Conservation (phyloP, 2,888 invertebrate species). For the Coenonympha glycerion region DNA sequence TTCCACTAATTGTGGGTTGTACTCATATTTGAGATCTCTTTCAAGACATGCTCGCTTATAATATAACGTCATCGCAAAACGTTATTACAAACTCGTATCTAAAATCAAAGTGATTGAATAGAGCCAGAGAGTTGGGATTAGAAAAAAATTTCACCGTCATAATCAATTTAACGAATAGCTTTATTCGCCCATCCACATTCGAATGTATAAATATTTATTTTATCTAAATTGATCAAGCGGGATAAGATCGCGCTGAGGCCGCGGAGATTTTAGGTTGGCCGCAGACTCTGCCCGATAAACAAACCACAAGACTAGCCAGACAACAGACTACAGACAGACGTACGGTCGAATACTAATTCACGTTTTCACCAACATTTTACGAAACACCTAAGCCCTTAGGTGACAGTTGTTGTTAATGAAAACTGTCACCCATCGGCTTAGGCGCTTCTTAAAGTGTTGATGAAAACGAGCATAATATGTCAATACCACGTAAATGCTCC, state of each 20-base stretch:
- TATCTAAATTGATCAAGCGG: conserved; percentile 74
- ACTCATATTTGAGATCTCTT: neutral
- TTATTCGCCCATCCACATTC: conserved; percentile 69
- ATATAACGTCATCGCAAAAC: conserved; percentile 22
- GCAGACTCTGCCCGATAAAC: conserved; percentile 11
- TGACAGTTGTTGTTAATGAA: too few relatives aligned
- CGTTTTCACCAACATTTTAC: too few relatives aligned
- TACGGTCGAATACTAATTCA: too few relatives aligned
- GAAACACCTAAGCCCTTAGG: too few relatives aligned
- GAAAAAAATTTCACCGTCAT: conserved; percentile 57
- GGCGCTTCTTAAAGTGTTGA: too few relatives aligned
- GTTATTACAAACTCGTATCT: conserved; percentile 43
- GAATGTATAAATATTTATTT: conserved; percentile 76
- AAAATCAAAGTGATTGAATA: conserved; percentile 55
- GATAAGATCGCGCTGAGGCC: conserved; percentile 70
- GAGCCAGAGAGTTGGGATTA: conserved; percentile 52
- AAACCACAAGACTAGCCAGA: neutral
- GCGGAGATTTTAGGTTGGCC: conserved; percentile 33
- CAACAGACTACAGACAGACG: neutral
- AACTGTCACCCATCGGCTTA: too few relatives aligned
- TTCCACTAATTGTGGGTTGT: conserved; percentile 2
- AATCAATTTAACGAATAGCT: conserved; percentile 72
- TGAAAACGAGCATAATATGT: too few relatives aligned
- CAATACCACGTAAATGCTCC: too few relatives aligned
- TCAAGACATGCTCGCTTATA: conserved; percentile 10